Conservation (phyloP, 2,888 invertebrate genomes). For the Crematogaster levior region DNA sequence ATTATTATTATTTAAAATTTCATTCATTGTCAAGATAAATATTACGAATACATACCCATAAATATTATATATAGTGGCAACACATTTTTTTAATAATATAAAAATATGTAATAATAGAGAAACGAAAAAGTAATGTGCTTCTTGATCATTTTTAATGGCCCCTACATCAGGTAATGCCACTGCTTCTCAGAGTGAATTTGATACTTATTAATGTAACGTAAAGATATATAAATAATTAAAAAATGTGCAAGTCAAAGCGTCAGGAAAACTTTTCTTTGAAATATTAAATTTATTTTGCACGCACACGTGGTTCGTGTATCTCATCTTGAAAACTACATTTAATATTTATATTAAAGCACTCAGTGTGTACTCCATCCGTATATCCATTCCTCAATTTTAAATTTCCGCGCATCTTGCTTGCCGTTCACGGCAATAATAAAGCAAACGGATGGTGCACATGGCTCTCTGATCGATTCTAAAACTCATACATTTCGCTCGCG, state of each 20-base stretch:
- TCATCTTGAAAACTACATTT: slow-evolving; percentile 5
- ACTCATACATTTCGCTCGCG: slow-evolving; percentile 30
- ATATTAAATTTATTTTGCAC: slow-evolving; percentile 36
- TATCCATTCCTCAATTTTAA: not conserved
- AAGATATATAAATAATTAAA: slow-evolving; percentile 21
- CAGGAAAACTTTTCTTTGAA: not conserved
- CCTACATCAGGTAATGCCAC: not conserved
- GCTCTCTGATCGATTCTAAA: slow-evolving; percentile 27
- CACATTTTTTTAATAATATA: not conserved
- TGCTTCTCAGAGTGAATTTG: not conserved
- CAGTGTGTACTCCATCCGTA: not conserved
- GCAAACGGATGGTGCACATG: not conserved
- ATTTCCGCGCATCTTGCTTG: slow-evolving; percentile 4
- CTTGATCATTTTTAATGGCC: not conserved
- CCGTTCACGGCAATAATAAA: slow-evolving; percentile 16
- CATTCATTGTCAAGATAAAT: not conserved
- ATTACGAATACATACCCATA: not conserved
- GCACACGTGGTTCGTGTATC: not conserved
- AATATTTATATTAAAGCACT: slow-evolving; percentile 24
- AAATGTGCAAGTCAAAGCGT: not conserved
- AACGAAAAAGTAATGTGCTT: not conserved
- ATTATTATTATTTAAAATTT: slow-evolving; percentile 31
- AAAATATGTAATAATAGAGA: not conserved
- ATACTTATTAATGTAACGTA: slow-evolving; percentile 15
- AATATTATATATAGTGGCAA: not conserved